These are phyloP conservation scores for Crotalus horridus DNA, from an alignment of 2,113 vertebrate species.

Conservation along the genomic window DNA sequence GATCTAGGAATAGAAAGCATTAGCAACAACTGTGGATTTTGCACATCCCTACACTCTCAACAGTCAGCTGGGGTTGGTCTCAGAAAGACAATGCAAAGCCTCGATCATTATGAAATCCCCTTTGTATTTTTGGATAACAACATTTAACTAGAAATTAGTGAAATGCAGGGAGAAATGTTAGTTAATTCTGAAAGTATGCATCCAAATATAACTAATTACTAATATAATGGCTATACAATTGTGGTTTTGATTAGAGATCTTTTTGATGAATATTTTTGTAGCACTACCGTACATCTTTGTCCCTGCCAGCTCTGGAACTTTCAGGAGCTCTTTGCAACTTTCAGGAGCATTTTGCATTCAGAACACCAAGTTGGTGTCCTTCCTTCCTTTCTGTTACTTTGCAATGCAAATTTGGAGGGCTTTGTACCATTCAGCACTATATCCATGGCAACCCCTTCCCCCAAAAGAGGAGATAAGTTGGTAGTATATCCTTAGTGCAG, in stretches of 20 bases:
- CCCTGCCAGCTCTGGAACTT: conserved; percentile 41
- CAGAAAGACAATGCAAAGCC: not conserved
- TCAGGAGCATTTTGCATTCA: conserved; percentile 41
- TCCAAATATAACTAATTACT: too few relatives aligned
- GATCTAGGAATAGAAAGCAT: not conserved
- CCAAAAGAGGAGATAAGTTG: conserved; percentile 57
- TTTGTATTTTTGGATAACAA: not conserved
- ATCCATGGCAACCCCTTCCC: conserved; percentile 67
- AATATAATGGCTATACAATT: not conserved
- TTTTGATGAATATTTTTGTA: not conserved
- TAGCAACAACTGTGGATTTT: not conserved
- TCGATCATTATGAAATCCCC: not conserved
- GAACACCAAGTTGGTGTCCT: conserved; percentile 62
- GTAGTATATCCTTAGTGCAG: conserved; percentile 62
- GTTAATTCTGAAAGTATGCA: not conserved
- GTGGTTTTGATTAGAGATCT: not conserved
- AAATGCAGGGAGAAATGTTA: not conserved
- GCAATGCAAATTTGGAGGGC: conserved; percentile 73
- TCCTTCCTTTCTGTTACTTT: conserved; percentile 64
- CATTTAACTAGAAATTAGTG: not conserved
- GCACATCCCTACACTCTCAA: not conserved
- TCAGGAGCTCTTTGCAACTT: conserved; percentile 35
- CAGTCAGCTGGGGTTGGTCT: not conserved
- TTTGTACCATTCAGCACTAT: conserved; percentile 60
- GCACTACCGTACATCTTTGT: not conserved